A percentile compares a stretch with the other conserved stretches of the same genome.
Conservation (phyloP, 2,113 vertebrate species). For the Hydrochoerus hydrochaeris region DNA sequence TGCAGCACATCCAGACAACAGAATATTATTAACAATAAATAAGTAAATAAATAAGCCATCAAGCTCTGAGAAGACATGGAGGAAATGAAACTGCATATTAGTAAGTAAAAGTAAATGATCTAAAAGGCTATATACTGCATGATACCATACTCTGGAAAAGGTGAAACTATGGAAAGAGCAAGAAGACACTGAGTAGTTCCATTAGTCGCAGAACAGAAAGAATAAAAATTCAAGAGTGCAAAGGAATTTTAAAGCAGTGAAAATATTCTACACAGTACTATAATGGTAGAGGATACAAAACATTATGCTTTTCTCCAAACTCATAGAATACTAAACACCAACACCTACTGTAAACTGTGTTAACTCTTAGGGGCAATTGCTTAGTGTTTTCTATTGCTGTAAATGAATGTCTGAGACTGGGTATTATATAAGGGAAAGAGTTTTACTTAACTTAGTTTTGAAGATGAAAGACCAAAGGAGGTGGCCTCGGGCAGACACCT, state of each 20-base stretch:
- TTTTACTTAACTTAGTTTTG: neutral
- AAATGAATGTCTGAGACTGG: neutral
- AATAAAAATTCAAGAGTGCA: neutral
- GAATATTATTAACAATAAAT: neutral
- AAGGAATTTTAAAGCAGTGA: neutral
- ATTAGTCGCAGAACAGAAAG: neutral
- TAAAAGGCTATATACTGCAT: neutral
- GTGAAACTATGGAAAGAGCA: neutral
- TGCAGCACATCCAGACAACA: neutral
- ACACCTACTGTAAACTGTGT: neutral
- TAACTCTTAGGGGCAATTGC: neutral
- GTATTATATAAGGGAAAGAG: neutral
- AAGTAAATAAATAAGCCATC: neutral
- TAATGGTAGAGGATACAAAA: neutral
- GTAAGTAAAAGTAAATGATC: neutral
- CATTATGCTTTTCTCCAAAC: neutral
- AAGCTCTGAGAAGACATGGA: neutral
- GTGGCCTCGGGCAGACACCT: neutral
- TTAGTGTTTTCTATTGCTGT: neutral
- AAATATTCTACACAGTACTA: neutral
- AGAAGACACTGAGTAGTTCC: neutral
- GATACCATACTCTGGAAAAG: neutral
- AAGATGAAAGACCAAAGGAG: neutral
- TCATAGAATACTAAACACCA: neutral
- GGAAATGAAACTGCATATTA: neutral